Percentiles rank a stretch among this genome's conserved stretches.
Evolutionary conservation across 2,888 invertebrate genomes (phyloP).

Genomic region (Hypolimnas misippus): DNA sequence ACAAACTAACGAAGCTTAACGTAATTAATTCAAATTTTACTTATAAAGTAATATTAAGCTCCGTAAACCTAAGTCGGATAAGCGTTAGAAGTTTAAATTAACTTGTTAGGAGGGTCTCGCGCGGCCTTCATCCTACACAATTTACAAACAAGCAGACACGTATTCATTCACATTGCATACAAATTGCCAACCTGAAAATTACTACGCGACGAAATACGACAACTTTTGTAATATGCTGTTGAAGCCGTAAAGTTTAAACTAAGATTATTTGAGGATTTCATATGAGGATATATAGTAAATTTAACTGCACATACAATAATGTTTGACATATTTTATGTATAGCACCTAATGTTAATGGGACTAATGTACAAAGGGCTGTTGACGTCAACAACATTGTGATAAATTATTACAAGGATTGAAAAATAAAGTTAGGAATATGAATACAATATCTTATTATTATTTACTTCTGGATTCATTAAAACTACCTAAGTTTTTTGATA

Average conservation of each 20-base stretch:
- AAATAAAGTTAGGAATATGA: no score
- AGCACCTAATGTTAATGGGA: no score
- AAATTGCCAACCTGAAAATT: constrained; percentile 57
- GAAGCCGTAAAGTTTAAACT: constrained; percentile 20
- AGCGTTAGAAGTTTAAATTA: constrained; percentile 76
- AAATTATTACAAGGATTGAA: no score
- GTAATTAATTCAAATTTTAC: constrained; percentile 58
- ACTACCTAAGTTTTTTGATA: no score
- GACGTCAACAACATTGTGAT: no score
- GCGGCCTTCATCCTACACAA: constrained; percentile 51
- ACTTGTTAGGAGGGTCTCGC: constrained; percentile 64
- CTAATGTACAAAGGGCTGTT: no score
- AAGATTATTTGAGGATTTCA: constrained; percentile 32
- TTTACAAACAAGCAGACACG: constrained; percentile 62
- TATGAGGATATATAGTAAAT: not conserved
- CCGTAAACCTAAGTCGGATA: constrained; percentile 65
- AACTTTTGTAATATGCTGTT: constrained; percentile 34
- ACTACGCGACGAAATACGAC: constrained; percentile 31
- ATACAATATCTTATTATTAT: no score
- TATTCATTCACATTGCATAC: constrained; percentile 61
- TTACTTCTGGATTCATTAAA: no score
- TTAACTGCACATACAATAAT: not conserved
- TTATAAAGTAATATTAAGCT: constrained; percentile 63
- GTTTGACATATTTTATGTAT: no score
- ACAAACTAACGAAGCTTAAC: constrained; percentile 17